These are phyloP conservation scores for Catocala sponsa DNA, from an alignment of 2,888 invertebrate genomes.

Conservation along the genomic window DNA sequence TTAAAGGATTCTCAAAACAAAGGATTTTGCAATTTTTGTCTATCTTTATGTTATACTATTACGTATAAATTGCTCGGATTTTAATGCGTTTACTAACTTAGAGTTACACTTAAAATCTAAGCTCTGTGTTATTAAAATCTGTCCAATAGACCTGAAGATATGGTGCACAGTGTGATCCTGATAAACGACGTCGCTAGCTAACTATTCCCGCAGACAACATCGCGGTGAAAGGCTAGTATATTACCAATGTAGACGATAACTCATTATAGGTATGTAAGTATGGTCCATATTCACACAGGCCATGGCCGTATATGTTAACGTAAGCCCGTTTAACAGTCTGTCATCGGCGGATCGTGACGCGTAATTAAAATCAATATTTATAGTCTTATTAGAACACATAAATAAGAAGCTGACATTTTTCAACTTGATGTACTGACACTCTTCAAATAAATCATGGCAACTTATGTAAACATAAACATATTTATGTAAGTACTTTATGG, in stretches of 20 bases:
- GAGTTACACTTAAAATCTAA: too few relatives aligned
- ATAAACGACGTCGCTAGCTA: too few relatives aligned
- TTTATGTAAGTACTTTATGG: constrained; percentile 23
- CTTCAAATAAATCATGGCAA: constrained; percentile 49
- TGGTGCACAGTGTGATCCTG: too few relatives aligned
- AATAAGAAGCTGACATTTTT: constrained; percentile 64
- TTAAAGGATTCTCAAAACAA: too few relatives aligned
- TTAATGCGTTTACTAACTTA: too few relatives aligned
- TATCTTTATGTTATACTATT: too few relatives aligned
- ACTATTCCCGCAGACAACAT: too few relatives aligned
- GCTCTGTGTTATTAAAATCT: too few relatives aligned
- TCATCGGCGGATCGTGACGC: constrained; percentile 56
- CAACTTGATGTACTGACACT: constrained; percentile 56
- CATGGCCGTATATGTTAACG: constrained; percentile 50
- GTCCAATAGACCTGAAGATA: too few relatives aligned
- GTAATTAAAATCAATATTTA: constrained; percentile 78
- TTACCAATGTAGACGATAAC: not conserved
- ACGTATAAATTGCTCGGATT: too few relatives aligned
- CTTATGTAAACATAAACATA: constrained; percentile 37
- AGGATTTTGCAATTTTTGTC: too few relatives aligned
- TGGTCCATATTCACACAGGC: constrained; percentile 23
- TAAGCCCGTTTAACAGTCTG: constrained; percentile 59
- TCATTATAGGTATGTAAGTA: constrained; percentile 11
- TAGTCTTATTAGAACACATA: constrained; percentile 65
- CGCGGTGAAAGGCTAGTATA: too few relatives aligned